Evolutionary conservation across 2,797 vertebrate genomes (phyloP), one percentile per base, ranked within the genome.

Genomic region (Pangasius mekongensis): DNA sequence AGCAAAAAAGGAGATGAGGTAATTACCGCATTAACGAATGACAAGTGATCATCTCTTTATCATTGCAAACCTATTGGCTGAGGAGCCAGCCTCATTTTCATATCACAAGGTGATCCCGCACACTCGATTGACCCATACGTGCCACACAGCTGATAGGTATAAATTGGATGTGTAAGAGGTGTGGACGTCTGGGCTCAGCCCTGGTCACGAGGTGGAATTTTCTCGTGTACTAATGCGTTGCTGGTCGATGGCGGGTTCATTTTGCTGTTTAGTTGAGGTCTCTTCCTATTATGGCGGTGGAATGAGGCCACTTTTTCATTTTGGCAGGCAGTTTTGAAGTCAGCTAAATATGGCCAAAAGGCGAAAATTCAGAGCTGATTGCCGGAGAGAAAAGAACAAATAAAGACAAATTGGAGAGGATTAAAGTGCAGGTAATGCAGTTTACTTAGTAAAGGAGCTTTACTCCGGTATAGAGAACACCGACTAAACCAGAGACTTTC

Each of bases 101-200:
- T 92, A 91, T 95, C 93, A 91, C 94, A 94, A 95, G 94, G 94
- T 95, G 94, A 96, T 94, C 91, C 93, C 89, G 84, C 93, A 66
- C 88, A 93, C 90, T 77, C 90, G 89, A 93, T 93, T 93, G 92
- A 95, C 88, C 91, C 89, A 77, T 85, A 47, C 13, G 47, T 67
- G 82, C 86, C 66, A 92, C 85, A 90, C 90, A 89, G 83, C 86
- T 91, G 91, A 95, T 94, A 90, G 92, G 91, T 95, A 95, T 93
- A 95, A 95, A 96, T 96, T 93, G 92, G 91, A 90, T 92, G 64
- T 90, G 36, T 95, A 96, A 96, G 90, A 93, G 86, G 43, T 93
- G 94, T 93, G 91, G 94, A 95, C 91, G 36, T 92, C 93, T 94
- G 91, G 89, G 95, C 95, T 95, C 93, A 92, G 93, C 93, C 90